These are phyloP conservation scores for Dromas ardeola DNA, from an alignment of 2,113 vertebrate genomes.

Conservation along the genomic window DNA sequence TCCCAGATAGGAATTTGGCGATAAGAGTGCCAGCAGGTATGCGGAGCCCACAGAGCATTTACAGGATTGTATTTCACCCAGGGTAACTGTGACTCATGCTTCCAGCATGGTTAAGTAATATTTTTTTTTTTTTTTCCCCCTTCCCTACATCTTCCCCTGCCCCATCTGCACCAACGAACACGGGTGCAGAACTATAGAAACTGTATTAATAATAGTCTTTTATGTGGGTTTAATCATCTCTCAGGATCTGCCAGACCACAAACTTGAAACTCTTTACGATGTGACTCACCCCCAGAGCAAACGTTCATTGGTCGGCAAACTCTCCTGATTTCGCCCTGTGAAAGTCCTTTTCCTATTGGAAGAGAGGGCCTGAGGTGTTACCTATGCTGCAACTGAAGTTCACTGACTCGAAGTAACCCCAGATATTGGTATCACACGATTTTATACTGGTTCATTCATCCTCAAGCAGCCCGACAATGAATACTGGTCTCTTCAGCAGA, in stretches of 20 bases:
- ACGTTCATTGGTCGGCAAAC: conserved; percentile 23
- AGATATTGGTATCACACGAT: background rate
- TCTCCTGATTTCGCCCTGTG: conserved; percentile 43
- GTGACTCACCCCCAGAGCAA: conserved; percentile 26
- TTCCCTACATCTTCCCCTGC: background rate
- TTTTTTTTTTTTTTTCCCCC: no score
- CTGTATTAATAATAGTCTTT: conserved; percentile 49
- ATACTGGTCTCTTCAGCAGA: background rate
- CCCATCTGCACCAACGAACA: background rate
- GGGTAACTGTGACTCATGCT: background rate
- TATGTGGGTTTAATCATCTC: conserved; percentile 59
- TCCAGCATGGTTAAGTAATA: background rate
- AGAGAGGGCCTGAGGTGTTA: conserved; percentile 53
- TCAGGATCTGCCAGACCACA: conserved; percentile 43
- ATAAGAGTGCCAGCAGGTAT: background rate
- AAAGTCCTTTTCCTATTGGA: conserved; percentile 44
- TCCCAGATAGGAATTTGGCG: background rate
- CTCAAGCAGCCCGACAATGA: background rate
- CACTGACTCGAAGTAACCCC: conserved; percentile 45
- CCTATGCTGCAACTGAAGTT: conserved; percentile 25
- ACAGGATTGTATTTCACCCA: background rate
- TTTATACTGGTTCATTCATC: background rate
- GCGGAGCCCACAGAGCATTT: background rate
- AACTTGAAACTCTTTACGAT: conserved; percentile 35
- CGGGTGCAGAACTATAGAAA: background rate